Base-by-base conservation (phyloP, 1,140 invertebrate genomes). In the Trinorchestia longiramus region DNA sequence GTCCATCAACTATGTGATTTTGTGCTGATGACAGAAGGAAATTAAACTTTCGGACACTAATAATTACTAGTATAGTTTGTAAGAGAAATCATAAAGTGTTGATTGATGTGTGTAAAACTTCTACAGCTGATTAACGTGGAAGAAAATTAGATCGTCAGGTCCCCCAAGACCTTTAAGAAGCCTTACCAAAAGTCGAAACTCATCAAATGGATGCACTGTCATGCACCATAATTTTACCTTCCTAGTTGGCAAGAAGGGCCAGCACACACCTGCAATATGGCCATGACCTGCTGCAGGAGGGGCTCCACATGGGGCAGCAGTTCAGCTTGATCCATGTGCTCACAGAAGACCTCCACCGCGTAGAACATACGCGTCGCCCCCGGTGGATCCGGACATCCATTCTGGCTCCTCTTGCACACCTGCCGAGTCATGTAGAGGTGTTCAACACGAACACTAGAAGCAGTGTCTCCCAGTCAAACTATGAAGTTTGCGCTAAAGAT, bases 271-370 rank as follows among this genome's bases (percentile, higher is more conserved):
- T 94, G 92, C 44, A 94, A 40, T 3, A 94, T 94, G 44, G 92
- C 92, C 92, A 94, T 94, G 92, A 94, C 92, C 36, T 94, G 92
- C 43, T 94, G 92, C 8, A 94, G 92, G 36, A 94, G 44, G 43
- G 92, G 92, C 92, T 94, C 92, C 87, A 99, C 97, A 97, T 98
- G 98, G 0, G 98, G 98, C 42, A 98, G 96, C 28, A 99, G 97
- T 42, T 94, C 92, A 36, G 98, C 98, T 42, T 98, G 98, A 95
- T 98, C 98, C 57, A 99, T 97, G 97, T 98, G 98, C 97, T 98
- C 98, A 97, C 98, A 98, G 96, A 98, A 99, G 87, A 98, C 98
- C 97, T 99, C 98, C 43, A 99, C 97, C 0, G 98, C 98, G 97
- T 98, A 99, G 97, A 99, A 99, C 97, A 98, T 98, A 87, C 98